Evolutionary conservation across 2,888 invertebrate genomes (phyloP).

Genomic region (Clitarchus hookeri): DNA sequence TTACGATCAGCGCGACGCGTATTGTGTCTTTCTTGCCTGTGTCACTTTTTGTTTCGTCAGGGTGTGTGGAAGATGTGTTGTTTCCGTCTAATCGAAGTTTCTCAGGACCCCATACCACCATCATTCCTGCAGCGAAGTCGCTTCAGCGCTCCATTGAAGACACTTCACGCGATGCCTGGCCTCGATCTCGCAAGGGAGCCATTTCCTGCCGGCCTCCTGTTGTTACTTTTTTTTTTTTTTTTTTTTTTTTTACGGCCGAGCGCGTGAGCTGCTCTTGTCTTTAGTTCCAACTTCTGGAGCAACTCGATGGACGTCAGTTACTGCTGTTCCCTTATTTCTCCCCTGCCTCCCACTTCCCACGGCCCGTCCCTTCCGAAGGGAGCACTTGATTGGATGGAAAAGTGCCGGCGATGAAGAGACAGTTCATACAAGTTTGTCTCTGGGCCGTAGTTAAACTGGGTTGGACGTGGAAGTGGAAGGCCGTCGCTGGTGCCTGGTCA

Average conservation of each 20-base stretch:
- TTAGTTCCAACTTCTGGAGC: background rate
- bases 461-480: background rate
- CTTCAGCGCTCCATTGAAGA: background rate
- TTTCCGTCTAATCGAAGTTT: background rate
- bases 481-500: background rate
- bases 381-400: slow-evolving; percentile 14
- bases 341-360: background rate
- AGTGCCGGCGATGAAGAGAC: background rate
- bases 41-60: background rate
- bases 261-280: background rate
- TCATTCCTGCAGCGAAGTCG: background rate
- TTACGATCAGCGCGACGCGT: no score
- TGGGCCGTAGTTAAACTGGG: background rate
- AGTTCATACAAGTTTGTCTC: slow-evolving; percentile 14
- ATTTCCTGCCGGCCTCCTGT: background rate
- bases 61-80: background rate
- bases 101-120: background rate
- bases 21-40: no score
- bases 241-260: background rate
- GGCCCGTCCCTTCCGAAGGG: background rate
- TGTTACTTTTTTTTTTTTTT: background rate
- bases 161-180: background rate
- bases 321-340: background rate
- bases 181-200: background rate
- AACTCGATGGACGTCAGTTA: background rate